Conservation (phyloP, 1,140 invertebrate genomes). For the Achroia grisella region DNA sequence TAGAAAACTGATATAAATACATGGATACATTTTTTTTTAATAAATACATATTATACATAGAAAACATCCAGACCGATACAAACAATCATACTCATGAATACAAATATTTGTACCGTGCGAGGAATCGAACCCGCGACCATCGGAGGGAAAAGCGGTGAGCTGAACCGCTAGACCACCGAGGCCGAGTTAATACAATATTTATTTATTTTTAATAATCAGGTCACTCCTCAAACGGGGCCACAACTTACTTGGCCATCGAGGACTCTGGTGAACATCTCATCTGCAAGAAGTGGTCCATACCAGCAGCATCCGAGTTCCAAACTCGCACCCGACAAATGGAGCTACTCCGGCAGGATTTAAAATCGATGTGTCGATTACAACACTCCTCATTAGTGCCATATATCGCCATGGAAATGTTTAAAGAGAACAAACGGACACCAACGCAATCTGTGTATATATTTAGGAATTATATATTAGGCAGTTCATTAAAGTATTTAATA, state of each 20-base stretch:
- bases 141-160: too few relatives aligned
- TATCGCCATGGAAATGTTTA: constrained; percentile 77
- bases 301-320: constrained; percentile 39
- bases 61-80: too few relatives aligned
- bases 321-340: constrained; percentile 49
- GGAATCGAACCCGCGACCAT: too few relatives aligned
- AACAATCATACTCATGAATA: too few relatives aligned
- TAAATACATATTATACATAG: too few relatives aligned
- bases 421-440: constrained; percentile 69
- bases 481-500: constrained; percentile 37
- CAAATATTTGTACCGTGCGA: too few relatives aligned
- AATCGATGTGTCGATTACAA: constrained; percentile 77
- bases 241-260: constrained; percentile 52
- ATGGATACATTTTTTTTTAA: too few relatives aligned
- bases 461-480: constrained; percentile 76
- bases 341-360: constrained; percentile 82
- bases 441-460: constrained; percentile 72
- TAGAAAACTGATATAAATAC: too few relatives aligned
- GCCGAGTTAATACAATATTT: too few relatives aligned
- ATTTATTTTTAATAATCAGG: constrained; percentile 27
- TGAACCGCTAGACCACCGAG: too few relatives aligned
- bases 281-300: constrained; percentile 73
- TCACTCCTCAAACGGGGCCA: constrained; percentile 47
- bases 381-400: constrained; percentile 82
- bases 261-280: constrained; percentile 42